These are phyloP conservation scores for Pholis gunnellus DNA, from an alignment of 2,113 vertebrate species.

Conservation along the genomic window DNA sequence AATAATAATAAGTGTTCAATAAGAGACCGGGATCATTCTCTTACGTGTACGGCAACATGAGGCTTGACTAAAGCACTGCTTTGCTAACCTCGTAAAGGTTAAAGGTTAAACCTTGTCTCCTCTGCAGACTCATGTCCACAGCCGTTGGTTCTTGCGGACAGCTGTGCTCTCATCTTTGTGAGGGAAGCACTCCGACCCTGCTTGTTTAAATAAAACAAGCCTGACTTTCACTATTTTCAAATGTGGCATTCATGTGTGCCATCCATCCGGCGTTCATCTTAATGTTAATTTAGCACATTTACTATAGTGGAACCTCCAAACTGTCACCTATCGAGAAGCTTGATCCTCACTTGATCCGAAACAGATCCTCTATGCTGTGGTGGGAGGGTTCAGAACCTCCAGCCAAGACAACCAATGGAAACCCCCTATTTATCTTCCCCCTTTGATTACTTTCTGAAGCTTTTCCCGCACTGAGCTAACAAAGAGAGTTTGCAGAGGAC, in stretches of 20 bases:
- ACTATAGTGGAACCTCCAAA: neutral
- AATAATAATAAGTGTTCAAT: no score
- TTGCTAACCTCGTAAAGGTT: no score
- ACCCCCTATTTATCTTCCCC: neutral
- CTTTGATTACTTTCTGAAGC: neutral
- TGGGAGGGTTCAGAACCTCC: neutral
- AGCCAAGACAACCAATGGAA: neutral
- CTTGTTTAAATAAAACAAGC: neutral
- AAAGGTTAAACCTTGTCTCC: no score
- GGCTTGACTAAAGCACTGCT: no score
- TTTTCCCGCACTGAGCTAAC: conserved; percentile 22
- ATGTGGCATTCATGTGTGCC: neutral
- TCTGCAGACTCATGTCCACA: neutral
- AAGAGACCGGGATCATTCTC: no score
- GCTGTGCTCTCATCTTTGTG: neutral
- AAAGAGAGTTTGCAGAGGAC: conserved; percentile 18
- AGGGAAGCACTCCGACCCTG: neutral
- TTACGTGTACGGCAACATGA: no score
- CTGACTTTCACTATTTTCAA: neutral
- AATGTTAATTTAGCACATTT: neutral
- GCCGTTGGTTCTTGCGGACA: neutral
- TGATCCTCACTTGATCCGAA: neutral
- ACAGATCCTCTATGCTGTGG: neutral
- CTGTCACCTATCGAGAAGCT: neutral
- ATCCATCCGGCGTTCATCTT: neutral